Conservation (phyloP, 2,888 invertebrate genomes). For the Idaea dimidiata region DNA sequence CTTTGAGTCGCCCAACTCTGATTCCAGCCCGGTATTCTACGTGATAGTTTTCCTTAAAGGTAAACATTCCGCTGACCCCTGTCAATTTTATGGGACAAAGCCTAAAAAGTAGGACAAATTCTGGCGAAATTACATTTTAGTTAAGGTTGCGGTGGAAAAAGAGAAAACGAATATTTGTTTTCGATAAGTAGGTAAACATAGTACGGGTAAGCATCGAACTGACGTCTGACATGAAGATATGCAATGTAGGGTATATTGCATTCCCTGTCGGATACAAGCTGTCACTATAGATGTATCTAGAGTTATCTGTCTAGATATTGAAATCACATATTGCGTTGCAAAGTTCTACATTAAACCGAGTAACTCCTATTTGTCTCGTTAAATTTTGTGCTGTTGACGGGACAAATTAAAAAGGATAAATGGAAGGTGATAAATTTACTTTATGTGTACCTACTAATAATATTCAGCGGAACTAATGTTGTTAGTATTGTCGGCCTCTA, state of each 20-base stretch:
- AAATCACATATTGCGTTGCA: background rate
- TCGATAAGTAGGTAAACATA: background rate
- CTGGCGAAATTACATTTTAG: background rate
- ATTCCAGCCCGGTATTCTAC: background rate
- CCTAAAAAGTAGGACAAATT: background rate
- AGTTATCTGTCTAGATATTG: background rate
- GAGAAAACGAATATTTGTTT: background rate
- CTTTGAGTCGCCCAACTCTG: background rate
- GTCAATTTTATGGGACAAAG: background rate
- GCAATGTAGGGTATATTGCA: background rate
- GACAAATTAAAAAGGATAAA: background rate
- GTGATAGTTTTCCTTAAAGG: constrained; percentile 1
- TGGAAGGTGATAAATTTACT: too few relatives aligned
- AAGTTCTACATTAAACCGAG: background rate
- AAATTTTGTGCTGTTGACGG: background rate
- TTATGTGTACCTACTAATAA: too few relatives aligned
- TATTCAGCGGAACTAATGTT: too few relatives aligned
- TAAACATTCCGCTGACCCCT: background rate
- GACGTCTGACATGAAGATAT: background rate
- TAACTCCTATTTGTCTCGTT: background rate
- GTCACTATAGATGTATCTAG: background rate
- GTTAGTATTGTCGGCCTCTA: too few relatives aligned
- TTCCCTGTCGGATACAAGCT: background rate
- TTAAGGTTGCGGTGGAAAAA: background rate
- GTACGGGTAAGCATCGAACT: background rate